Conservation (phyloP, 2,113 vertebrate genomes). For the Zingel zingel region DNA sequence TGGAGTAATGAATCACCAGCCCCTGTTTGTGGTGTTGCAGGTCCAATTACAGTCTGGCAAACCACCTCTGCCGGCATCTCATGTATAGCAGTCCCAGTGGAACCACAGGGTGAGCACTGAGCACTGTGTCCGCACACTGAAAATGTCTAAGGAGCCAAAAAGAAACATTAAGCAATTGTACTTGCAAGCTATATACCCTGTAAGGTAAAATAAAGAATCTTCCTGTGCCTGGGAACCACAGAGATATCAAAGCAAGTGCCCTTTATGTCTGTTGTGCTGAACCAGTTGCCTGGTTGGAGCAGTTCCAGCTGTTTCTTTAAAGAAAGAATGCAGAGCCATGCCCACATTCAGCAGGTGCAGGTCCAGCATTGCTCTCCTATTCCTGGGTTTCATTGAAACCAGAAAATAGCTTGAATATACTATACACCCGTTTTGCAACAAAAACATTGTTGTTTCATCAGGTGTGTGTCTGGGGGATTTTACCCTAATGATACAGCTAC, state of each 20-base stretch:
- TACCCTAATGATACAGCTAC: conserved; percentile 17
- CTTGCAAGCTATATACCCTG: not conserved
- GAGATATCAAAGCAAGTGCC: conserved; percentile 1
- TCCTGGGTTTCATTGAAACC: conserved; percentile 26
- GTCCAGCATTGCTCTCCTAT: conserved; percentile 8
- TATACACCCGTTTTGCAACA: conserved; percentile 33
- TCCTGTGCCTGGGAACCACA: conserved; percentile 8
- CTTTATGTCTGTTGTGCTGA: conserved; percentile 26
- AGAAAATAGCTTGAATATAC: conserved; percentile 10
- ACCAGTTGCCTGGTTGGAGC: conserved; percentile 29
- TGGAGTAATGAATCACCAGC: conserved; percentile 16
- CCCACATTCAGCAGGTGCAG: conserved; percentile 16
- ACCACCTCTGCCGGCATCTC: conserved; percentile 24
- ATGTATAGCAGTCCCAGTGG: conserved; percentile 18
- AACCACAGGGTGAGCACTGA: conserved; percentile 10
- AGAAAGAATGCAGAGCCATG: conserved; percentile 17
- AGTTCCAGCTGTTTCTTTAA: conserved; percentile 24
- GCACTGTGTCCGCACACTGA: conserved; percentile 12
- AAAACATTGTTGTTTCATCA: conserved; percentile 68
- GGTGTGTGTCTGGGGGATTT: conserved; percentile 49
- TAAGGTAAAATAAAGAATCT: not conserved
- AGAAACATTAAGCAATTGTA: conserved; percentile 13
- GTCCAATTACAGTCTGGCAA: conserved; percentile 36
- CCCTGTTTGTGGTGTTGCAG: conserved; percentile 19
- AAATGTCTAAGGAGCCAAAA: conserved; percentile 16